Evolutionary conservation across 2,888 invertebrate genomes (phyloP).

Genomic region (Acanthosepion esculentum): DNA sequence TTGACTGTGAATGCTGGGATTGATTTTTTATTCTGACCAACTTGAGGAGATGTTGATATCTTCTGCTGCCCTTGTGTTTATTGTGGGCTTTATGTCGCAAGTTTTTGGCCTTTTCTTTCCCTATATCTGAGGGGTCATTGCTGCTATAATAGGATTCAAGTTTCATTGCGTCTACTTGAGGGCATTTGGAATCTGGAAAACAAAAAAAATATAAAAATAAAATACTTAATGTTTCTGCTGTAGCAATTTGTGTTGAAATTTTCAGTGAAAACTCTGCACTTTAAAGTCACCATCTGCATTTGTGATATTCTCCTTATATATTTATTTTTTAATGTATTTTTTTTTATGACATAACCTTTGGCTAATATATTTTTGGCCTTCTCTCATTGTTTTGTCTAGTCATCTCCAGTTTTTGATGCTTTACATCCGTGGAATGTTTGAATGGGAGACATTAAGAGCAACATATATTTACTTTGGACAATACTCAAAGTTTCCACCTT

Average conservation of each 20-base stretch:
- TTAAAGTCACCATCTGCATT: too few species aligned
- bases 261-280: too few species aligned
- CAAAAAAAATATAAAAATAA: neutral
- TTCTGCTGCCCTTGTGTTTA: neutral
- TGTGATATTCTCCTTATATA: neutral
- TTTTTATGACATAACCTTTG: too few species aligned
- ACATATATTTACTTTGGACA: too few species aligned
- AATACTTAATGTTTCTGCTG: neutral
- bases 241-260: neutral
- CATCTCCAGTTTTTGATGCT: too few species aligned
- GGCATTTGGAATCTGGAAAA: neutral
- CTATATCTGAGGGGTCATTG: neutral
- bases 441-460: too few species aligned
- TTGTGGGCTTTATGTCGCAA: conserved; percentile 35
- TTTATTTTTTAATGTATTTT: neutral
- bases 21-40: neutral
- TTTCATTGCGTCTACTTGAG: neutral
- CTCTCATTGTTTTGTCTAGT: too few species aligned
- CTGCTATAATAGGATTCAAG: neutral
- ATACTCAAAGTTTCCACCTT: too few species aligned
- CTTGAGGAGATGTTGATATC: conserved; percentile 37
- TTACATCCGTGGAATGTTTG: too few species aligned
- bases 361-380: too few species aligned
- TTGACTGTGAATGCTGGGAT: neutral
- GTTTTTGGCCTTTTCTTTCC: neutral